Evolutionary conservation across 1,140 invertebrate species (phyloP), one percentile per base, ranked within the genome.

Genomic region (Papilio xuthus): DNA sequence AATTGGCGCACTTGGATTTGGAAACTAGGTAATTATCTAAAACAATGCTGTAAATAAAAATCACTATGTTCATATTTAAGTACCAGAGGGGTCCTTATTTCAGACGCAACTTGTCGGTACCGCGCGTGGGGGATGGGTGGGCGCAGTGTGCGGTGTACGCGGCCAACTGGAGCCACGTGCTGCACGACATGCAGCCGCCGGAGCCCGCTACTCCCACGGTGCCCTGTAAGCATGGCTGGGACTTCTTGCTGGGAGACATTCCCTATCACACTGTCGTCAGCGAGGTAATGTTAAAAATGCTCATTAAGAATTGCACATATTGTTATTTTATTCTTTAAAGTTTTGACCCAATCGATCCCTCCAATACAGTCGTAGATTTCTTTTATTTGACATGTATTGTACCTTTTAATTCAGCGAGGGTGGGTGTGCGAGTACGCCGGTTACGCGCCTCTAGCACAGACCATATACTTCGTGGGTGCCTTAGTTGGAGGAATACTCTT

Each of bases 401-500:
- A 44, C 42, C 12, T 44, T 44, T 44, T 44, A 44, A 13, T 47
- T 23, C 82, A 93, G 91, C 90, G 96, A 93, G 94, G 96, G 73
- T 94, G 97, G 85, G 96, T 97, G 2, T 97, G 96, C 87, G 94
- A 95, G 50, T 87, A 94, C 77, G 91, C 95, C 37, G 95, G 96
- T 77, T 94, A 95, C 75, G 91, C 94, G 10, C 96, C 95, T 0
- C 80, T 96, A 79, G 96, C 96, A 0, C 95, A 96, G 41, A 95
- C 96, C 0, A 90, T 97, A 2, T 96, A 96, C 79, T 96, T 96
- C 71, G 89, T 94, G 20, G 96, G 96, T n/a, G 96, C 96, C 7
- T 95, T 97, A 78, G 89, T 96, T 42, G 97, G 97, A 23, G 96
- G 96, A 77, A 94, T 96, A 44, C 90, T 97, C 80, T 97, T 97